These are phyloP conservation scores for Dryas iulia DNA, from an alignment of 1,140 invertebrate species.

Conservation along the genomic window DNA sequence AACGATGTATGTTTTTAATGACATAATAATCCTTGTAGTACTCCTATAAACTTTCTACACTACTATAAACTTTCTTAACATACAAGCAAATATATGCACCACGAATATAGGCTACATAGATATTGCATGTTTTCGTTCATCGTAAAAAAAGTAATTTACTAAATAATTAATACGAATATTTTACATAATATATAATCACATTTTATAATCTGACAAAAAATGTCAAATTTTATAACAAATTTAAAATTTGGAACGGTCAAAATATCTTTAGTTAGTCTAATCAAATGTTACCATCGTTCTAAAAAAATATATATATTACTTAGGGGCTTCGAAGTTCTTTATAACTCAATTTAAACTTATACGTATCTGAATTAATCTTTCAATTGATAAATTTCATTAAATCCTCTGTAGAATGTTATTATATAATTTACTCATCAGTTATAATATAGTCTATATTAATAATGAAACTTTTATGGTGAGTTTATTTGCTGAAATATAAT, in stretches of 20 bases:
- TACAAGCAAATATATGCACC: too few species aligned
- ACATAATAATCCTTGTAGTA: too few species aligned
- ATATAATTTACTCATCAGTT: not conserved
- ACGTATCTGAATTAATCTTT: not conserved
- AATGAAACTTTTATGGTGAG: not conserved
- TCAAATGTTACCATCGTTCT: not conserved
- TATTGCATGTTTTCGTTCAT: too few species aligned
- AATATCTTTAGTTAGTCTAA: not conserved
- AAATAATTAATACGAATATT: too few species aligned
- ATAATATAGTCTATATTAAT: not conserved
- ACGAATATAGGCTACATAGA: too few species aligned
- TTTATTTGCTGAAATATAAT: not conserved
- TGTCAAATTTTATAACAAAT: not conserved
- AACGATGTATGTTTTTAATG: too few species aligned
- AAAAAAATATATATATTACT: not conserved
- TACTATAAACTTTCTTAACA: too few species aligned
- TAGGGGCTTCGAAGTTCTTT: not conserved
- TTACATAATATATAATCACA: too few species aligned
- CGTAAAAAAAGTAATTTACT: too few species aligned
- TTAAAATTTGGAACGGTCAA: not conserved
- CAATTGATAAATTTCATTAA: not conserved
- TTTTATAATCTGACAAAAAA: too few species aligned
- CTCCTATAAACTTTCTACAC: too few species aligned
- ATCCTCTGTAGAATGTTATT: not conserved
- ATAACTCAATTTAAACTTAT: slow-evolving; percentile 1